Conservation (phyloP, 1,140 invertebrate genomes). For the Chrysoperla carnea region DNA sequence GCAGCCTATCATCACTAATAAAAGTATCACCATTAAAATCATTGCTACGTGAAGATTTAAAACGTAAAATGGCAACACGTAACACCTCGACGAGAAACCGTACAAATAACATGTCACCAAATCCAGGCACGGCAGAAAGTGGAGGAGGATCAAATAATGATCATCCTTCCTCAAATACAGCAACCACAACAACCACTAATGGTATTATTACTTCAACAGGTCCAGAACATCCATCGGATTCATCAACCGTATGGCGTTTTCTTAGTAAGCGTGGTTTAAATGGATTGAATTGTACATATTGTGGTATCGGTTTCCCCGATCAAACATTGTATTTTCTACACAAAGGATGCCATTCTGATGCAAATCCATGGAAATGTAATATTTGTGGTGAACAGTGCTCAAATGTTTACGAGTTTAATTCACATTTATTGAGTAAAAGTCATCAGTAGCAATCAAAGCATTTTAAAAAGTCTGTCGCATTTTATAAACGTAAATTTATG, state of each 20-base stretch:
- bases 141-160: conserved; percentile 8
- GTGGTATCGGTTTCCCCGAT: conserved; percentile 87
- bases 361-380: conserved; percentile 96
- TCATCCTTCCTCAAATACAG: conserved; percentile 7
- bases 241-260: conserved; percentile 14
- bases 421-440: conserved; percentile 84
- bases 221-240: conserved; percentile 24
- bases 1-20: conserved; percentile 41
- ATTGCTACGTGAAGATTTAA: conserved; percentile 60
- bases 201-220: conserved; percentile 47
- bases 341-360: conserved; percentile 91
- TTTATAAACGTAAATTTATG: background rate
- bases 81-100: conserved; percentile 19
- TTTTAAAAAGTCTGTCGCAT: background rate
- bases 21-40: conserved; percentile 72
- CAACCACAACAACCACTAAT: conserved; percentile 26
- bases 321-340: conserved; percentile 91
- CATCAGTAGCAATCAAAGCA: conserved; percentile 35
- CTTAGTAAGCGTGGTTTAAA: conserved; percentile 16
- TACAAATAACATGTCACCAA: conserved; percentile 8
- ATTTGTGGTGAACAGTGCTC: conserved; percentile 86
- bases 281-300: conserved; percentile 50
- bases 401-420: conserved; percentile 92
- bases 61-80: conserved; percentile 48
- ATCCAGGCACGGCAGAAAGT: conserved; percentile 14